phyloP scores from a whole-genome alignment of 2,113 vertebrate species.

The Plecotus auritus region DNA sequence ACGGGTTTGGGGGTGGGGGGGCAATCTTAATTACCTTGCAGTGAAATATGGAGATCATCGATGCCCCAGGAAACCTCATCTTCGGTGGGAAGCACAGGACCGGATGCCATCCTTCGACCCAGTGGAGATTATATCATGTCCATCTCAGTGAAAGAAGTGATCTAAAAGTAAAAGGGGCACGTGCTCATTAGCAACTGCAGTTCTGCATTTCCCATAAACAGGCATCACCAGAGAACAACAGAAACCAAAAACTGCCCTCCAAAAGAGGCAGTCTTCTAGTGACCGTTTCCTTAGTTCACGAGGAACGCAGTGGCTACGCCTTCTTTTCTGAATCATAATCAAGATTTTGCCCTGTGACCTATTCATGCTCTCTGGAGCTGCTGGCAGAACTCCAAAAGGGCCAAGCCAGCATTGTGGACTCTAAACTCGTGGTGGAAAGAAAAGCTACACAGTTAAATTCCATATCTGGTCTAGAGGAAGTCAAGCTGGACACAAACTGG shows the following conservation, averaged over 20 bases:
- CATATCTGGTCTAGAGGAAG: not conserved
- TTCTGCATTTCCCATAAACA: not conserved
- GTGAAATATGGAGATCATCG: constrained; percentile 77
- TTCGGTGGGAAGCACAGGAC: constrained; percentile 45
- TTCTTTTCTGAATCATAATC: constrained; percentile 49
- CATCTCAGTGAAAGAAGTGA: constrained; percentile 57
- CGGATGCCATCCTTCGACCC: constrained; percentile 73
- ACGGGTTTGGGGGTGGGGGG: not conserved
- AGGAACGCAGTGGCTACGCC: constrained; percentile 15
- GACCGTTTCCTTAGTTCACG: constrained; percentile 4
- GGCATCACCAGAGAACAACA: not conserved
- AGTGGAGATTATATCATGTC: constrained; percentile 48
- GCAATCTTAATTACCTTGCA: constrained; percentile 77
- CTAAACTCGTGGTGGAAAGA: not conserved
- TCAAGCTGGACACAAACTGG: not conserved
- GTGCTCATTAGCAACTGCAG: not conserved
- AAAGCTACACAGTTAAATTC: not conserved
- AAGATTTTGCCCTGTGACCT: constrained; percentile 52
- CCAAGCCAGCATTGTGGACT: not conserved
- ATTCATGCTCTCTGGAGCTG: not conserved
- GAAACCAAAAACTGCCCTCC: not conserved
- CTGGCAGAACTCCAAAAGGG: constrained; percentile 36
- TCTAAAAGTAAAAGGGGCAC: constrained; percentile 63
- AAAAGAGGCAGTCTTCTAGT: not conserved
- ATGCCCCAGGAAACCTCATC: constrained; percentile 78